Percentiles rank a stretch among this genome's conserved stretches.
These are phyloP conservation scores for Apocheima hispidaria DNA, from an alignment of 2,888 invertebrate genomes.

Conservation along the genomic window DNA sequence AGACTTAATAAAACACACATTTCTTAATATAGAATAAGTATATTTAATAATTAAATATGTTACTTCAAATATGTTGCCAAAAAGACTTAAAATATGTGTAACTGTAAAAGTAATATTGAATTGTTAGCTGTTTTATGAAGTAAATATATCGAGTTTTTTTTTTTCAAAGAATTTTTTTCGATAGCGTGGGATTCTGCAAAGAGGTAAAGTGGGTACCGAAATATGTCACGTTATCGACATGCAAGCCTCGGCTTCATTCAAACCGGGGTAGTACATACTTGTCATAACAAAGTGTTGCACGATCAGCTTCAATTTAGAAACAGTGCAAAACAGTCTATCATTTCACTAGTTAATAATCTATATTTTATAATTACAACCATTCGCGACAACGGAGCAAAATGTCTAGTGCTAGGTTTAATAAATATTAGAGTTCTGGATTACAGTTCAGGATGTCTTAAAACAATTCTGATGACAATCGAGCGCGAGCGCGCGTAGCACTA, in stretches of 20 bases:
- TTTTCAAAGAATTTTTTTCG: conserved; percentile 66
- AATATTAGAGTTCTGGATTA: conserved; percentile 71
- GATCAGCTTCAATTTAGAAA: conserved; percentile 68
- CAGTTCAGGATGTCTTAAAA: conserved; percentile 69
- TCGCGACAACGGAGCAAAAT: conserved; percentile 82
- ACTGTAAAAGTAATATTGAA: conserved; percentile 82
- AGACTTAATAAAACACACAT: conserved; percentile 70
- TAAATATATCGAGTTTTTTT: conserved; percentile 80
- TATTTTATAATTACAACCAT: conserved; percentile 83
- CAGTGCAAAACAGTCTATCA: conserved; percentile 83
- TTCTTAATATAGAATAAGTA: conserved; percentile 85
- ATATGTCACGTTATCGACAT: conserved; percentile 54
- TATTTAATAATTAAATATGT: conserved; percentile 86
- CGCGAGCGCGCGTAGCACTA: conserved; percentile 40
- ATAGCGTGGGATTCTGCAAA: conserved; percentile 66
- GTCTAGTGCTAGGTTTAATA: conserved; percentile 78
- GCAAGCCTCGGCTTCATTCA: conserved; percentile 49
- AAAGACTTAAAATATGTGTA: conserved; percentile 82
- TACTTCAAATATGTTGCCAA: conserved; percentile 85
- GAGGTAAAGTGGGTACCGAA: conserved; percentile 55
- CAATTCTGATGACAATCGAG: conserved; percentile 40
- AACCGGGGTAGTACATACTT: conserved; percentile 54
- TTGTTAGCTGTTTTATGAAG: conserved; percentile 80
- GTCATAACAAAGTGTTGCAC: conserved; percentile 74
- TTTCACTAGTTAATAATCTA: conserved; percentile 79